Evolutionary conservation across 1,140 invertebrate species (phyloP), one percentile per base, ranked within the genome.

Genomic region (Drosophila miranda): DNA sequence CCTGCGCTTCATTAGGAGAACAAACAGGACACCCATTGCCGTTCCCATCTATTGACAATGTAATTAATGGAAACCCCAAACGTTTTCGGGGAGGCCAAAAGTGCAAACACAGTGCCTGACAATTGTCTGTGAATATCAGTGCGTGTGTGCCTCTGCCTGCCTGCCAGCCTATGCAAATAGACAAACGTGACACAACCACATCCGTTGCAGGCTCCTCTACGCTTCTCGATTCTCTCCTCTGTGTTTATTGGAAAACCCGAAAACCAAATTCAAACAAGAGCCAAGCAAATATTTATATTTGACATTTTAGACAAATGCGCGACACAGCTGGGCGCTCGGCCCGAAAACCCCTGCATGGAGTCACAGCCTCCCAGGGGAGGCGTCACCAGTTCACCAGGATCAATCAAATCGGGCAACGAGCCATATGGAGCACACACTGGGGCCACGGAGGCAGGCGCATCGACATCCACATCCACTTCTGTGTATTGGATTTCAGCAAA

Each of bases 281-380:
- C 62, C 64, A 56, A 50, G 44, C 56, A 83, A 83, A 83, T 82
- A 82, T 82, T 82, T 82, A 69, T 78, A 63, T 81, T 73, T 63
- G 73, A 50, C 68, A 82, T 82, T 81, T 81, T 74, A 78, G 74
- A 82, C 59, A 77, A 76, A 78, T 72, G 70, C 62, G 54, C 60
- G 78, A 52, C 55, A 64, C 58, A 74, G 66, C 64, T 69, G 66
- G 42, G 28, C 13, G 26, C 6, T 8, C 28, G 7, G 28, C 28
- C 7, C 6, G 6, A 28, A 30, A 41, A 9, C 26, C 21, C 21
- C 6, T 8, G 1, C 19, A 19, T 2, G 19, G 19, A 19, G 19
- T 19, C 19, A 19, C 19, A 0, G 23, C 23, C 3, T 11, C 38
- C 26, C 19, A 41, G 6, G 58, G 21, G 58, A 54, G 58, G 53